These are phyloP conservation scores for Bilobella aurantiaca DNA, from an alignment of 1,140 invertebrate genomes.

Conservation along the genomic window DNA sequence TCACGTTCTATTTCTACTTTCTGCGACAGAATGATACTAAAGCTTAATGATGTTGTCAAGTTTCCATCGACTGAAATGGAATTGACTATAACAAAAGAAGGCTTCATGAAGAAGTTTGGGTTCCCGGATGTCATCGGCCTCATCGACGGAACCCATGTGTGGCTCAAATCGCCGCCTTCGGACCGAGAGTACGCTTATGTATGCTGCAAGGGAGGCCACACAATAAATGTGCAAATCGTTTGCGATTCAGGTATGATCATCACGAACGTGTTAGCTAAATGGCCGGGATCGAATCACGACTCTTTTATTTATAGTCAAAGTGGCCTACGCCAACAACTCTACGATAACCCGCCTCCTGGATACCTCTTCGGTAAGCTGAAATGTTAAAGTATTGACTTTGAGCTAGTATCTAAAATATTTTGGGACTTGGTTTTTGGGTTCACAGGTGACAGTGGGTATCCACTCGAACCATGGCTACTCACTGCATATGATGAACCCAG, in stretches of 20 bases:
- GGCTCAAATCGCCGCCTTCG: slow-evolving; percentile 29
- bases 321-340: neutral
- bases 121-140: slow-evolving; percentile 28
- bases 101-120: neutral
- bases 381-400: no score
- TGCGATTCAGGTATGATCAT: slow-evolving; percentile 38
- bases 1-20: neutral
- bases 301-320: slow-evolving; percentile 18
- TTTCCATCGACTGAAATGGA: slow-evolving; percentile 8
- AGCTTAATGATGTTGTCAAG: neutral
- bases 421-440: neutral
- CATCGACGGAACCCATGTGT: slow-evolving; percentile 37
- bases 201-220: slow-evolving; percentile 21
- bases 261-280: slow-evolving; percentile 39
- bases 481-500: neutral
- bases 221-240: slow-evolving; percentile 39
- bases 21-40: neutral
- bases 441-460: slow-evolving; percentile 18
- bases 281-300: slow-evolving; percentile 39
- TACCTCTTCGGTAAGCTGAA: neutral
- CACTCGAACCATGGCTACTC: slow-evolving; percentile 12
- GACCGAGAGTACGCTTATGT: slow-evolving; percentile 10
- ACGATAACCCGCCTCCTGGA: no score
- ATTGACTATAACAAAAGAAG: neutral
- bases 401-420: neutral